Base-by-base conservation (phyloP, 2,113 vertebrate genomes). In the Serilophus lunatus region DNA sequence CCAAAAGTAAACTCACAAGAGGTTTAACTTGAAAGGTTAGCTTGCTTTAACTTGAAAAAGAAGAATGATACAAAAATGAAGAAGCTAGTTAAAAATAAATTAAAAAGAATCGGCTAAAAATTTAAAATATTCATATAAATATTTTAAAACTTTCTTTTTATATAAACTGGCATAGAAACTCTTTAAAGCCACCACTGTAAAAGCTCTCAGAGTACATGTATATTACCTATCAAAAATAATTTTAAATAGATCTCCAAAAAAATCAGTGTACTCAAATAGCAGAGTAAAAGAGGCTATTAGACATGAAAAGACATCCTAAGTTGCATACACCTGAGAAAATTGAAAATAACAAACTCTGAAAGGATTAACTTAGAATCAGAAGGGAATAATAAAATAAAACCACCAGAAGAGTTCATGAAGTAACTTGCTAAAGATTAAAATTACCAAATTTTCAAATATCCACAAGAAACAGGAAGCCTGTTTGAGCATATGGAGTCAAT, bases 51-150 rank as follows among this genome's bases (percentile, higher is more conserved):
- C 71, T 93, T 90, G 66, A 70, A 94, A 95, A 94, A 95, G 45
- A 72, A 94, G 82, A 92, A 94, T 82, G 68, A 88, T 88, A 90
- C 47, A 69, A 93, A 94, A 90, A 81, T 31, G 82, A 51, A 94
- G 87, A 88, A 86, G 35, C 82, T 94, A 93, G 54, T 97, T 97
- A 96, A 95, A 96, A 96, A 96, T 94, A 94, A 95, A 95, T 94
- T 96, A 66, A 95, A 94, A 90, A 88, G 88, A 79, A 82, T n/a
- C 45, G 50, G 79, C 75, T 92, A 92, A 92, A 96, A 88, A 59
- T 92, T 94, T 86, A 94, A 95, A 94, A 90, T 90, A 94, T 74
- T 93, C 75, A 49, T 42, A 94, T 96, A 69, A 96, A 96, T 95
- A 90, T 93, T 96, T 96, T 92, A 97, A 80, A 88, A 47, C 35